These are phyloP conservation scores for Pygmarrhopalites habei DNA, from an alignment of 1,140 invertebrate genomes.

Conservation along the genomic window DNA sequence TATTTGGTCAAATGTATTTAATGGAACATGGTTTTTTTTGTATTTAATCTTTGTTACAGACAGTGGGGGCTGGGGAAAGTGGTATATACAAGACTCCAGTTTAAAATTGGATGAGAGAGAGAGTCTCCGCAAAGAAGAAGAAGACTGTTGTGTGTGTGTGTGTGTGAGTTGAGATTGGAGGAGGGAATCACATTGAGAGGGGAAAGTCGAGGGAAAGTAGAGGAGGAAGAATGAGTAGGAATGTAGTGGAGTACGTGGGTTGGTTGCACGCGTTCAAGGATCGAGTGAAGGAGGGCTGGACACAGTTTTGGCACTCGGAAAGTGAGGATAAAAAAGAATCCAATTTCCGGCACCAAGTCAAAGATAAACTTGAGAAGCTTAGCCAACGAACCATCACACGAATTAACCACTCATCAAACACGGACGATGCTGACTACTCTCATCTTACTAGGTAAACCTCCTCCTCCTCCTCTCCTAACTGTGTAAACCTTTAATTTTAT, in stretches of 20 bases:
- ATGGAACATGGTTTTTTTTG: too few species aligned
- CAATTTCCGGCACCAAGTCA: slow-evolving; percentile 31
- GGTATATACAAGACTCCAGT: too few species aligned
- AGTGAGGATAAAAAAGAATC: slow-evolving; percentile 14
- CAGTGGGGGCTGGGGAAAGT: too few species aligned
- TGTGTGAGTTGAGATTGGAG: too few species aligned
- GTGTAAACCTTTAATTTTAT: too few species aligned
- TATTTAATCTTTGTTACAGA: too few species aligned
- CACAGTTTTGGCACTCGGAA: slow-evolving; percentile 15
- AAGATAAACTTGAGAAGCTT: slow-evolving; percentile 31
- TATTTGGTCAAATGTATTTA: too few species aligned
- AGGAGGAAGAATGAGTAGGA: slow-evolving; percentile 14
- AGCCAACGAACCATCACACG: slow-evolving; percentile 18
- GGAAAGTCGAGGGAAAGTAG: not conserved
- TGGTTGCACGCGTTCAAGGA: slow-evolving; percentile 30
- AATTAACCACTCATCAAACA: slow-evolving; percentile 23
- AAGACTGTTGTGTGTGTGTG: too few species aligned
- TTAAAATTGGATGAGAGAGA: too few species aligned
- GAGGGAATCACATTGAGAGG: too few species aligned
- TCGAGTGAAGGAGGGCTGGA: slow-evolving; percentile 29
- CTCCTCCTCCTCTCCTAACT: too few species aligned
- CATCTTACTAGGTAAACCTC: slow-evolving; percentile 32
- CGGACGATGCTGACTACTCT: slow-evolving; percentile 25
- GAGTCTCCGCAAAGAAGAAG: too few species aligned
- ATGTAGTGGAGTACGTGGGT: slow-evolving; percentile 34